Evolutionary conservation across 2,888 invertebrate species (phyloP), one percentile per base, ranked within the genome.

Genomic region (Xestia sexstrigata): DNA sequence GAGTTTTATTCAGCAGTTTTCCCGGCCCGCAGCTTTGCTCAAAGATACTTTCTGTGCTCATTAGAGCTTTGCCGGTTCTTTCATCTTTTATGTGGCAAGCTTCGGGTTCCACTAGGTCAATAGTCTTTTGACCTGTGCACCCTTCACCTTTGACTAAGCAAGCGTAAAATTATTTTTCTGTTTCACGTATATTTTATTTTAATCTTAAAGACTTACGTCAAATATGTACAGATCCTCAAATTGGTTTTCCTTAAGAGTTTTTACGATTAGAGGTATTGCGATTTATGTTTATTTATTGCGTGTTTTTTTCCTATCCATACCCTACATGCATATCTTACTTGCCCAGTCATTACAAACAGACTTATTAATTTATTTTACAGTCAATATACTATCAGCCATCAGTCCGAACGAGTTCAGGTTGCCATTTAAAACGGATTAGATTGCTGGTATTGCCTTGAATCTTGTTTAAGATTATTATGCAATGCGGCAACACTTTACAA

Each of bases 361-460:
- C 58, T 75, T 23, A 76, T 35, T 73, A 7, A 72, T 72, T 72
- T 49, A 78, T 74, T 69, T 70, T 13, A 55, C n/a, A 79, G 78
- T 80, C 78, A 76, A 79, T 74, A 60, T 9, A 63, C 42, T 78
- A 86, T 79, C 76, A 68, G 63, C 30, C 39, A 76, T 67, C 75
- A 73, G 70, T 63, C 55, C 3, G 30, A 74, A 76, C 86, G 66
- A 65, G 84, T 80, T 75, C 69, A 60, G 49, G 75, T 84, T 75
- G 78, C 68, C 84, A 84, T 82, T 82, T 70, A 63, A 55, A 74
- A 60, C 47, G 60, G 66, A 82, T 82, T 82, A 84, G 79, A 82
- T 69, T 55, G 66, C 79, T 58, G 42, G 58, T 67, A 17, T 70
- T 68, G 68, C 73, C 68, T 86, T 82, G 79, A 82, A 63, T 78